phyloP scores from a whole-genome alignment of 2,113 vertebrate genomes.

The Bungarus multicinctus region DNA sequence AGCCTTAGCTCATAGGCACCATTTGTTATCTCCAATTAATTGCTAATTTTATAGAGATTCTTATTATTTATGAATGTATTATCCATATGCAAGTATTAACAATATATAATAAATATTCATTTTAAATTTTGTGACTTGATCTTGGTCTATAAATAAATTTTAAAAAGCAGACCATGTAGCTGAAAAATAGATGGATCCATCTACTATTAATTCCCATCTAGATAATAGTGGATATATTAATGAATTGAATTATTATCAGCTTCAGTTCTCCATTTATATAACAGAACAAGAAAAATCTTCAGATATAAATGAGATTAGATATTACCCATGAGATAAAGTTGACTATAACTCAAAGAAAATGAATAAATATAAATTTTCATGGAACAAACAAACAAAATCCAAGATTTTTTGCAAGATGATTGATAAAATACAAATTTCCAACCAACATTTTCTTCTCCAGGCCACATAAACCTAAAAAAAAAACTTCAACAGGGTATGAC shows the following conservation, averaged over 20 bases:
- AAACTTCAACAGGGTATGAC: conserved; percentile 31
- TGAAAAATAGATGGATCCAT: background rate
- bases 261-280: background rate
- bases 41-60: background rate
- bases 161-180: background rate
- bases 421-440: conserved; percentile 37
- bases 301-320: background rate
- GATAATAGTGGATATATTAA: background rate
- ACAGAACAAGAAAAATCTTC: background rate
- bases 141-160: background rate
- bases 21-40: background rate
- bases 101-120: background rate
- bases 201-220: background rate
- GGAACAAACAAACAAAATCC: background rate
- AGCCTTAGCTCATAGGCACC: background rate
- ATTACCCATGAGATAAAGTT: background rate
- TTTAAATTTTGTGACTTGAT: background rate
- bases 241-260: background rate
- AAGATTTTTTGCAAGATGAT: background rate
- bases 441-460: conserved; percentile 40
- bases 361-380: background rate
- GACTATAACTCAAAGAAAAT: background rate
- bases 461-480: conserved; percentile 42
- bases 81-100: background rate
- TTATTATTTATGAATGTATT: background rate